Evolutionary conservation across 1,140 invertebrate species (phyloP).

Genomic region (Nylanderia fulva): DNA sequence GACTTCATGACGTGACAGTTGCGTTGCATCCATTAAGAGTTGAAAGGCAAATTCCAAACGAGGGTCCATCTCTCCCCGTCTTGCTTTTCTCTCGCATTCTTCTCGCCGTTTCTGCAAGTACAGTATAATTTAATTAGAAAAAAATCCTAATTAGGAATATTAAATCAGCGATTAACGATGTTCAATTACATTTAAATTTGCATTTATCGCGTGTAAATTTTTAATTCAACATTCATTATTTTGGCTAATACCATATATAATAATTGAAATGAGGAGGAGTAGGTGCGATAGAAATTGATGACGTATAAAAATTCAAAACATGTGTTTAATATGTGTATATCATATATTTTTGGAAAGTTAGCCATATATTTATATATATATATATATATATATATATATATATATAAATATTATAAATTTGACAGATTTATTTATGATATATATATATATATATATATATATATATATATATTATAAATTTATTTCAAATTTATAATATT

Average conservation of each 20-base stretch:
- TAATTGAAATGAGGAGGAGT: neutral
- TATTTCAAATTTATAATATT: neutral
- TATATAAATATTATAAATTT: too few relatives aligned
- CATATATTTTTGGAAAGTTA: neutral
- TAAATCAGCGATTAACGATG: neutral
- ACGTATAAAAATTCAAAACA: neutral
- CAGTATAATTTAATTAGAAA: neutral
- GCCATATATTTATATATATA: neutral
- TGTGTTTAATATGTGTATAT: neutral
- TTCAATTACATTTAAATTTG: neutral
- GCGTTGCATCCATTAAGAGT: slow-evolving; percentile 93
- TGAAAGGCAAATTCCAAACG: slow-evolving; percentile 95
- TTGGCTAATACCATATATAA: neutral
- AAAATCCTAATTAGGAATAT: neutral
- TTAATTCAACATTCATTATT: neutral
- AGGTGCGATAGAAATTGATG: neutral
- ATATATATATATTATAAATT: neutral
- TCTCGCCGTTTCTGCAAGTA: slow-evolving; percentile 90
- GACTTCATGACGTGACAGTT: slow-evolving; percentile 91
- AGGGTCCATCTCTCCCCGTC: slow-evolving; percentile 95
- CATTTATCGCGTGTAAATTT: neutral
- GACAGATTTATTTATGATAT: too few relatives aligned
- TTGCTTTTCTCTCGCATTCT: slow-evolving; percentile 95
- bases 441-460: too few relatives aligned
- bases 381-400: too few relatives aligned